These are phyloP conservation scores for Rousettus madagascariensis DNA, from an alignment of 2,797 vertebrate species.

Conservation along the genomic window DNA sequence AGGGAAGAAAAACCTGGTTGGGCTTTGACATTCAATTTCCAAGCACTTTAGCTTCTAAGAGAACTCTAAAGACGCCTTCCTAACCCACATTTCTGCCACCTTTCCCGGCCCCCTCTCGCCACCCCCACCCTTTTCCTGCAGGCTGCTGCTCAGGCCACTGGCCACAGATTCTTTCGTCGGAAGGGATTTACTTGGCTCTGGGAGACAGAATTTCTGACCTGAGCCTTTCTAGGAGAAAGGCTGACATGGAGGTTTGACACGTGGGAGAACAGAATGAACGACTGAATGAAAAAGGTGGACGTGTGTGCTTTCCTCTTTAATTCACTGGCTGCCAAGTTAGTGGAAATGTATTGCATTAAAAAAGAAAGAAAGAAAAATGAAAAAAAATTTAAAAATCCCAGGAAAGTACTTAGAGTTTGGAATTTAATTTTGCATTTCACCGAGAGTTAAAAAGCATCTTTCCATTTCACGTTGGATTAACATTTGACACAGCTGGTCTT, in stretches of 20 bases:
- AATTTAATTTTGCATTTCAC: not conserved
- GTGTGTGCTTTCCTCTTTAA: not conserved
- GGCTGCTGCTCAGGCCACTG: not conserved
- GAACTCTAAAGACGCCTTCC: constrained; percentile 56
- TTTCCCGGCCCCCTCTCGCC: not conserved
- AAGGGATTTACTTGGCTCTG: not conserved
- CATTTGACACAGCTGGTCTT: not conserved
- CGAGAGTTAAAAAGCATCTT: not conserved
- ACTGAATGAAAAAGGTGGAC: not conserved
- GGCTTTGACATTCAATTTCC: constrained; percentile 78
- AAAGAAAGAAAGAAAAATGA: not conserved
- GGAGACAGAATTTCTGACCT: not conserved
- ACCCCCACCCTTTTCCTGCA: not conserved
- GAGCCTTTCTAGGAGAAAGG: not conserved
- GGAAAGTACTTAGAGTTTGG: not conserved
- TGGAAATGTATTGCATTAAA: constrained; percentile 7
- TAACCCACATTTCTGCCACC: constrained; percentile 63
- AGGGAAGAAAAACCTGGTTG: constrained; percentile 67
- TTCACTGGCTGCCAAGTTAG: not conserved
- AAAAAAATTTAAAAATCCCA: not conserved
- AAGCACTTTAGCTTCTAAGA: constrained; percentile 70
- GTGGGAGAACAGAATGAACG: not conserved
- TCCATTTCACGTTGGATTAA: not conserved
- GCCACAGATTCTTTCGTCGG: not conserved
- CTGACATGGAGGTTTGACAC: not conserved